A percentile compares a stretch with the other conserved stretches of the same genome.
Evolutionary conservation across 35 echinoderm and acorn worm species (phyloP).

Genomic region (Ptychodera flava): DNA sequence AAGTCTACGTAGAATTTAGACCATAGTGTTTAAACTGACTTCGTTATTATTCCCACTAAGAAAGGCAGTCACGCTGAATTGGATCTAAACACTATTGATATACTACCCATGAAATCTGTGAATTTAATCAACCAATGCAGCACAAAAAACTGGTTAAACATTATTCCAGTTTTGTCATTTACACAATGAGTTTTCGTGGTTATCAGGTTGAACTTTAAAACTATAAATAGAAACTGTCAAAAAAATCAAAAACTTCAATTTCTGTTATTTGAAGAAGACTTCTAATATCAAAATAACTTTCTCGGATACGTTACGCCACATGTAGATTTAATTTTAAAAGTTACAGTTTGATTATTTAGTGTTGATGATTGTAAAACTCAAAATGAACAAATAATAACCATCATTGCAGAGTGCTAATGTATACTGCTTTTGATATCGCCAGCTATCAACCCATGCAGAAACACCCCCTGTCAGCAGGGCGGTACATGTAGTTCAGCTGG

Average conservation of each 20-base stretch:
- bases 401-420: not conserved
- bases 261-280: too few relatives aligned
- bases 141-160: too few relatives aligned
- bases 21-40: not conserved
- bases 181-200: too few relatives aligned
- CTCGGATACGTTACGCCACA: too few relatives aligned
- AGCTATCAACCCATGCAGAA: constrained; percentile 2
- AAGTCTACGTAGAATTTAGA: not conserved
- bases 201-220: too few relatives aligned
- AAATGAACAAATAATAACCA: not conserved
- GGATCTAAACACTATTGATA: not conserved
- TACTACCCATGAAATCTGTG: not conserved
- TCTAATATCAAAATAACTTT: too few relatives aligned
- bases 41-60: not conserved
- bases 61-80: not conserved
- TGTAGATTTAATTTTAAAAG: too few relatives aligned
- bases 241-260: too few relatives aligned
- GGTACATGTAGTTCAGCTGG: constrained; percentile 27
- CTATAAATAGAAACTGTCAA: too few relatives aligned
- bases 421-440: not conserved
- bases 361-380: not conserved
- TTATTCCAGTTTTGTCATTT: too few relatives aligned
- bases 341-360: not conserved
- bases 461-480: constrained; percentile 43
- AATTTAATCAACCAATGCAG: not conserved